A percentile compares a stretch with the other conserved stretches of the same genome.
Conservation (phyloP, 1,140 invertebrate genomes). For the Lepidurus packardi region DNA sequence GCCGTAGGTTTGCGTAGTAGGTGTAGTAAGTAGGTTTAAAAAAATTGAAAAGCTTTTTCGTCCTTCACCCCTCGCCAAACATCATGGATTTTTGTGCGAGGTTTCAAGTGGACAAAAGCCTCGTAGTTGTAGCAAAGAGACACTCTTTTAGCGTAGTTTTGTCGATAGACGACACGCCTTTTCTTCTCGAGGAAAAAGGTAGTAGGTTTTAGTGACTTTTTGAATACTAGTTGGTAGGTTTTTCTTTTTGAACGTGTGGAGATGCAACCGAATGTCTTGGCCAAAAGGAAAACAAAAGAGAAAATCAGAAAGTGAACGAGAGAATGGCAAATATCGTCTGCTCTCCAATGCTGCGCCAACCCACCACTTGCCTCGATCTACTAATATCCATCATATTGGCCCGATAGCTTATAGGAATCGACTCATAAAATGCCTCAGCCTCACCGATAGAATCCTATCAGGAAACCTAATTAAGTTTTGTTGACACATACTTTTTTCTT, state of each 20-base stretch:
- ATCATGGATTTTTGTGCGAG: not conserved
- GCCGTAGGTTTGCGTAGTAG: slow-evolving; percentile 6
- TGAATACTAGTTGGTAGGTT: not conserved
- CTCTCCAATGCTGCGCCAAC: slow-evolving; percentile 10
- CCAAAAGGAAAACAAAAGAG: not conserved
- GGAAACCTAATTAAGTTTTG: not conserved
- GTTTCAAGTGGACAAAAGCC: not conserved
- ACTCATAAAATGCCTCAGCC: not conserved
- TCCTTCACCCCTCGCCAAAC: no score
- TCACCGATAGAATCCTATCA: no score
- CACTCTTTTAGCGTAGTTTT: slow-evolving; percentile 7
- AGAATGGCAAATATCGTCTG: not conserved
- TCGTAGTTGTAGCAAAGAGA: slow-evolving; percentile 16
- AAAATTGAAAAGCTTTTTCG: not conserved
- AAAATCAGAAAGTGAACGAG: not conserved
- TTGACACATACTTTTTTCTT: not conserved
- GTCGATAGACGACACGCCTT: slow-evolving; percentile 9
- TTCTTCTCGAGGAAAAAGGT: not conserved
- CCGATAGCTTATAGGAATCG: not conserved
- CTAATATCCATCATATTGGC: not conserved
- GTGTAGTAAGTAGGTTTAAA: slow-evolving; percentile 1
- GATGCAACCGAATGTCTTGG: not conserved
- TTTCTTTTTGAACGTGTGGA: slow-evolving; percentile 22
- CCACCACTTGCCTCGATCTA: slow-evolving; percentile 12
- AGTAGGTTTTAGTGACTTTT: slow-evolving; percentile 3